phyloP scores from a whole-genome alignment of 2,888 invertebrate genomes.

The Tuta absoluta region DNA sequence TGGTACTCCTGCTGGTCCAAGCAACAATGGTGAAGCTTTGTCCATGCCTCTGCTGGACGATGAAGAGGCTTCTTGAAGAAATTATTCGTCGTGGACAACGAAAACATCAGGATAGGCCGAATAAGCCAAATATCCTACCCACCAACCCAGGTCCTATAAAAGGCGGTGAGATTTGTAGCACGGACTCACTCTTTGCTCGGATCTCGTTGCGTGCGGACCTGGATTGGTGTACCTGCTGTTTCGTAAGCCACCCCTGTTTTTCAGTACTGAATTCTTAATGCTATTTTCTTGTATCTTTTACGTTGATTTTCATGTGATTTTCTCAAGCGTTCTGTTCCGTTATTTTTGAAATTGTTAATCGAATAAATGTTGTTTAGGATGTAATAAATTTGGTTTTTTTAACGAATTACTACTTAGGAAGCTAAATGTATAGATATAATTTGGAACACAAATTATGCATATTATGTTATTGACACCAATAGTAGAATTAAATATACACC shows the following conservation, averaged over 20 bases:
- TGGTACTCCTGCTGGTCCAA: background rate
- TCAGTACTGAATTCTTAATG: background rate
- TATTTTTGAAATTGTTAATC: background rate
- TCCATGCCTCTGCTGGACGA: conserved; percentile 3
- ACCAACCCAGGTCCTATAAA: background rate
- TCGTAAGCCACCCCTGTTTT: conserved; percentile 5
- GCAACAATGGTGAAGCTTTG: background rate
- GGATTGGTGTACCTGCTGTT: background rate
- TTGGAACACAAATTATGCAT: too few relatives aligned
- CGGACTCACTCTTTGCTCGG: background rate
- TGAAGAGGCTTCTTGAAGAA: background rate
- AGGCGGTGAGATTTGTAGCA: background rate
- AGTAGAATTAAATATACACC: too few relatives aligned
- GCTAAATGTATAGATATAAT: too few relatives aligned
- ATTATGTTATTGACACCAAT: too few relatives aligned
- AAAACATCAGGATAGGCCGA: conserved; percentile 29
- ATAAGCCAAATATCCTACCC: conserved; percentile 1
- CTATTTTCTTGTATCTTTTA: background rate
- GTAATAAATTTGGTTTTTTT: background rate
- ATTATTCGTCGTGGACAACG: conserved; percentile 20
- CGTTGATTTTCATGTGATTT: background rate
- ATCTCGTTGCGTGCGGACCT: background rate
- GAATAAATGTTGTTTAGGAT: background rate
- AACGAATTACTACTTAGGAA: background rate
- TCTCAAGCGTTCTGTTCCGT: background rate